Percentiles rank a stretch among this genome's conserved stretches.
These are phyloP conservation scores for Tyria jacobaeae DNA, from an alignment of 2,888 invertebrate species.

Conservation along the genomic window DNA sequence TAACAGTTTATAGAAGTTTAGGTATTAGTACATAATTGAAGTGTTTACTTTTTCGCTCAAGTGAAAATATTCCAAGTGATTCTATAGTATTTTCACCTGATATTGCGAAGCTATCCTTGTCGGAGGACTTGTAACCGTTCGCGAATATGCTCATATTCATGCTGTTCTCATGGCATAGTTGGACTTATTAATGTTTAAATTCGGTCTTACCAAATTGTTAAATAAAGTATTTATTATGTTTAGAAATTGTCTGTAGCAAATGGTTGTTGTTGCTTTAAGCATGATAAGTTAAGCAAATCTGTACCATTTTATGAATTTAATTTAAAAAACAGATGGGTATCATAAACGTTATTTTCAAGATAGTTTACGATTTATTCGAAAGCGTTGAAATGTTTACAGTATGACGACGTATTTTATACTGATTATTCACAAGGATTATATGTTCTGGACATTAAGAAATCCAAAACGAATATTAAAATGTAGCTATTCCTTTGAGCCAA, in stretches of 20 bases:
- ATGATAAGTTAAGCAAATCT: neutral
- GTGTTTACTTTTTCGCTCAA: too few relatives aligned
- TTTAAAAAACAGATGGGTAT: neutral
- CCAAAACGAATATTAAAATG: conserved; percentile 52
- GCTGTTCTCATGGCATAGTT: too few relatives aligned
- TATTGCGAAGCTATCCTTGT: too few relatives aligned
- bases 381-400: conserved; percentile 45
- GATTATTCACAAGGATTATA: conserved; percentile 51
- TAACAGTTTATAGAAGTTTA: neutral
- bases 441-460: conserved; percentile 34
- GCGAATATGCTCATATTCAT: too few relatives aligned
- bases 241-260: neutral
- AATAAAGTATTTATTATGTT: neutral
- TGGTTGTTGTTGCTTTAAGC: too few relatives aligned
- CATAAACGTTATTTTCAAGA: neutral
- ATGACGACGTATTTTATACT: conserved; percentile 47
- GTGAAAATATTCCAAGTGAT: too few relatives aligned
- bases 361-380: conserved; percentile 35
- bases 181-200: neutral
- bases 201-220: too few relatives aligned
- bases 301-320: neutral
- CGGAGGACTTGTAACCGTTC: too few relatives aligned
- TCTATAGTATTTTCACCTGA: too few relatives aligned
- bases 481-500: conserved; percentile 60
- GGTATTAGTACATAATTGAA: too few relatives aligned